Base-by-base conservation (phyloP, 2,113 vertebrate genomes). In the Coreoperca whiteheadi region DNA sequence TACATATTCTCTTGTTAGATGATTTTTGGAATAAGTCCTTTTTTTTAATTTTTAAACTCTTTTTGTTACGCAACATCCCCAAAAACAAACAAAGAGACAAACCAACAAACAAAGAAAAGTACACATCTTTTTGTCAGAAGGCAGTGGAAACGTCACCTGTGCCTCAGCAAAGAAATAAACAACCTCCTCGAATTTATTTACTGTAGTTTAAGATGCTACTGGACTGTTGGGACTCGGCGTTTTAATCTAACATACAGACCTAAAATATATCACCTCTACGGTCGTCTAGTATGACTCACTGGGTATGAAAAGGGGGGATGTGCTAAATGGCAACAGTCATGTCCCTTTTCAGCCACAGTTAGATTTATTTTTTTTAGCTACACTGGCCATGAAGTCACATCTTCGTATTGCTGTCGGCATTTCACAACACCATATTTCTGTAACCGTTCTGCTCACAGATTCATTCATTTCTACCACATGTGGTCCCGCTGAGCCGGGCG, bases 1-100 rank as follows among this genome's bases (percentile, higher is more conserved):
- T 95, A 95, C 94, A 96, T 93, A 93, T 94, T 95, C 94, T 94
- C 93, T 96, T 95, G 87, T 93, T 96, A 94, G 94, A 95, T 96
- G 90, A 79, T 89, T 95, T 85, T 95, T 94, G 81, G 94, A 87
- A 93, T 96, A 96, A 79, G 1, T 89, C 54, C 21, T 30, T 88
- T 96, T 93, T 92, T 94, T 46, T 90, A n/a, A n/a, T 96, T 93
- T 48, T 93, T 86, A 15, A 87, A 84, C 79, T 87, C 74, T 91
- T 87, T 83, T 87, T 63, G 11, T 83, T 96, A 96, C 94, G 95
- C 94, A 94, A 97, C 96, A 96, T 92, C 95, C 95, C 91, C 87
- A 95, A 81, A 79, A 96, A 94, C 90, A 83, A 94, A 94, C 89
- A 83, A 84, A 91, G 84, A 89, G 85, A 93, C 90, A 82, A 96